phyloP scores from a whole-genome alignment of 2,113 vertebrate genomes.

The Hippocampus abdominalis region DNA sequence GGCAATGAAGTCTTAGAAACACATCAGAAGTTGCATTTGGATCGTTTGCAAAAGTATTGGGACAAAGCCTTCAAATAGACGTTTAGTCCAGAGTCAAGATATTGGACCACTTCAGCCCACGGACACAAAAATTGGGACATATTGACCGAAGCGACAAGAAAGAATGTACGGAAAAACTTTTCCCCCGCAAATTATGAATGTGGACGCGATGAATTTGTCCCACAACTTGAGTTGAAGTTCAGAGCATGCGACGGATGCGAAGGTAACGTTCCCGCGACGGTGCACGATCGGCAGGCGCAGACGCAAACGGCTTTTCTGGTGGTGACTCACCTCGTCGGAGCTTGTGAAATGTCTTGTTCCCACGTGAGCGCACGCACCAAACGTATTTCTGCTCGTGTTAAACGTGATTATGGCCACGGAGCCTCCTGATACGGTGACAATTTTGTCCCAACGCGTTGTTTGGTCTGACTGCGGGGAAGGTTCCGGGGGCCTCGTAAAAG shows the following conservation, averaged over 20 bases:
- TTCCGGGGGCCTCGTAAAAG: too few relatives aligned
- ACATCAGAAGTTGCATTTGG: background rate
- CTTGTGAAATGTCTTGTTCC: slow-evolving; percentile 52
- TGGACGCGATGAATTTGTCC: background rate
- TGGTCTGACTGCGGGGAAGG: too few relatives aligned
- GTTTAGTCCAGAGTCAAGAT: too few relatives aligned
- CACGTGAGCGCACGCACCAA: background rate
- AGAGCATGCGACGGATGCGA: background rate
- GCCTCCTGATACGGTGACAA: too few relatives aligned
- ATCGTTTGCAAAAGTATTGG: background rate
- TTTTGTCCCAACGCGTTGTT: too few relatives aligned
- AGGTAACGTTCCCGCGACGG: background rate
- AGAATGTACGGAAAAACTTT: too few relatives aligned
- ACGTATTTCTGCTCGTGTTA: background rate
- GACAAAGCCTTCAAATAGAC: background rate
- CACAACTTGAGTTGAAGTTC: background rate
- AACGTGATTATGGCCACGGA: too few relatives aligned
- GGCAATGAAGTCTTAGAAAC: slow-evolving; percentile 5
- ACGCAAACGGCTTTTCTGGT: slow-evolving; percentile 18
- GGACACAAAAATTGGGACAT: too few relatives aligned
- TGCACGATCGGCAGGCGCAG: slow-evolving; percentile 12
- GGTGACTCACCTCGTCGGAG: slow-evolving; percentile 66
- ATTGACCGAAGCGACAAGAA: too few relatives aligned
- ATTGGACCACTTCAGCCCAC: too few relatives aligned
- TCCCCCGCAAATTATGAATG: too few relatives aligned